Evolutionary conservation across 2,888 invertebrate genomes (phyloP), one percentile per base, ranked within the genome.

Genomic region (Cerastis leucographa): DNA sequence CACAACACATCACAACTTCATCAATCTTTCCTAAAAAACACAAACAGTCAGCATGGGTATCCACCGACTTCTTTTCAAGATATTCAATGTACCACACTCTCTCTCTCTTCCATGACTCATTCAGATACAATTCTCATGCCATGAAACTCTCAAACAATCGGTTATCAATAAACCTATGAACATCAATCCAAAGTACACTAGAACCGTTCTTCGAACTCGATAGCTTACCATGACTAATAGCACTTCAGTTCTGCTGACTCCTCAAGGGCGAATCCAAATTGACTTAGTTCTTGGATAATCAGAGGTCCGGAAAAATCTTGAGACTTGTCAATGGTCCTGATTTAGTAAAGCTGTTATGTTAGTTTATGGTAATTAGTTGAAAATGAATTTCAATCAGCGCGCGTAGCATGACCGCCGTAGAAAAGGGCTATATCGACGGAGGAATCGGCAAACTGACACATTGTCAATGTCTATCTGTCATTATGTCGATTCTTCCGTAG

Each of bases 221-320:
- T 67, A 62, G 59, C 69, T 70, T 46, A 46, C 17, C 65, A 29
- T 81, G 83, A 68, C 66, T 78, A 73, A 71, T 59, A 17, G 62
- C 40, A 71, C 73, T 74, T 74, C 35, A 68, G 22, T 68, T 54
- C 68, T 71, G 71, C 74, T 74, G 71, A 62, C 46, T 83, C 74
- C 40, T 56, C 59, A 78, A 78, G 68, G 68, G 49, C 65, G 40
- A 67, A 70, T 75, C n/a, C n/a, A n/a, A n/a, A 59, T 83, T 72
- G 79, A 70, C 74, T 75, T 71, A 69, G 61, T 74, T 78, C 65
- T 79, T 82, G 12, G 83, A 78, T 69, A 64, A n/a, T 82, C 25
- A 14, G 54, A 56, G 78, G 62, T 74, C 49, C 42, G 51, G 44
- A 65, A 78, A 77, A 56, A 67, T 54, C 17, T 78, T 46, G 56